Conservation (phyloP, 2,888 invertebrate genomes). For the Carpatolechia fugitivella region DNA sequence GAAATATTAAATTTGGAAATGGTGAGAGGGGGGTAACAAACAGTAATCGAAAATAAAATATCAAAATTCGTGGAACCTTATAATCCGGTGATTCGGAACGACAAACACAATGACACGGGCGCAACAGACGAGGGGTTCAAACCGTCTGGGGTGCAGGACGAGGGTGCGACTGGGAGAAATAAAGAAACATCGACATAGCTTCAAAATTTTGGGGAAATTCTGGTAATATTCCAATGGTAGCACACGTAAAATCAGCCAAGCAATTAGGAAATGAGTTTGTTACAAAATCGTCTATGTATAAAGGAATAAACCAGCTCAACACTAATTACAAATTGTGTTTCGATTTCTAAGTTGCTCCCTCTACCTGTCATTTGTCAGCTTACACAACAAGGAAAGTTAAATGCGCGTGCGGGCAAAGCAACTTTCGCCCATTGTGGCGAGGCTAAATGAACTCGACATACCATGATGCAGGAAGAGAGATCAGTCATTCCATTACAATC, state of each 20-base stretch:
- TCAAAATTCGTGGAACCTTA: not conserved
- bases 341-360: conserved; percentile 73
- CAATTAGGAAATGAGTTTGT: conserved; percentile 33
- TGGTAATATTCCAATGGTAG: conserved; percentile 15
- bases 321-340: conserved; percentile 60
- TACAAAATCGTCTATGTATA: conserved; percentile 34
- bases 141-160: conserved; percentile 57
- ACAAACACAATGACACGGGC: conserved; percentile 31
- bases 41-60: not conserved
- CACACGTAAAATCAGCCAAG: conserved; percentile 20
- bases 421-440: conserved; percentile 74
- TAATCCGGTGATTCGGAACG: conserved; percentile 5
- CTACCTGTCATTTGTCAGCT: conserved; percentile 68
- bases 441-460: conserved; percentile 38
- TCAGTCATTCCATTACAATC: not conserved
- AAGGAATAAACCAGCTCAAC: conserved; percentile 41
- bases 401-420: conserved; percentile 64
- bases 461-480: conserved; percentile 23
- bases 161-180: conserved; percentile 66
- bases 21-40: not conserved
- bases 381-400: conserved; percentile 79
- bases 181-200: conserved; percentile 59
- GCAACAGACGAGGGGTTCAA: conserved; percentile 47
- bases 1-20: not conserved
- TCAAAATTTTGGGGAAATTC: conserved; percentile 43